A percentile compares a stretch with the other conserved stretches of the same genome.
These are phyloP conservation scores for Ypsolopha sequella DNA, from an alignment of 2,888 invertebrate genomes.

Conservation along the genomic window DNA sequence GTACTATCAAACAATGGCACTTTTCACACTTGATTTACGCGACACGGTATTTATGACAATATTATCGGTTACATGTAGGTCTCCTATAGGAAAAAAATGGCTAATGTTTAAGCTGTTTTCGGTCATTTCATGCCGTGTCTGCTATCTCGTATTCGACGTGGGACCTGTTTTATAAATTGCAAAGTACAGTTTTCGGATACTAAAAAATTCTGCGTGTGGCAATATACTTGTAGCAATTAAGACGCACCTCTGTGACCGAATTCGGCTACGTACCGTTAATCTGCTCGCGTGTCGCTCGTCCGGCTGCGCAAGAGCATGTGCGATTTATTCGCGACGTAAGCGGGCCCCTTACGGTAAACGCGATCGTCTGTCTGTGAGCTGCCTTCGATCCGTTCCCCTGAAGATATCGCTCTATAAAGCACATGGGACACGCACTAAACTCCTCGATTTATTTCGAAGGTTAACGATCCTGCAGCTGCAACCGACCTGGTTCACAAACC, in stretches of 20 bases:
- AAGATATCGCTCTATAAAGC: constrained; percentile 5
- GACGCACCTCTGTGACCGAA: constrained; percentile 25
- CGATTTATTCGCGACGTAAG: constrained; percentile 61
- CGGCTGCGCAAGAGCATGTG: constrained; percentile 9
- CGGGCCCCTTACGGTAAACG: constrained; percentile 50
- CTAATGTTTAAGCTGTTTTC: no score
- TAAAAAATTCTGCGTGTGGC: no score
- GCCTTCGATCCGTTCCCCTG: neutral
- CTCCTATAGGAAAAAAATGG: no score
- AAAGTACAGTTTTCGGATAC: no score
- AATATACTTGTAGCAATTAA: constrained; percentile 8
- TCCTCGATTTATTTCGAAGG: constrained; percentile 1
- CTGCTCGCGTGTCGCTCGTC: constrained; percentile 17
- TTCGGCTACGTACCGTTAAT: constrained; percentile 57
- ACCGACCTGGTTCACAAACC: neutral
- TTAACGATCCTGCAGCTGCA: constrained; percentile 1
- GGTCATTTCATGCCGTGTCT: no score
- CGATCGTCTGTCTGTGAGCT: constrained; percentile 12
- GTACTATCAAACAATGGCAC: no score
- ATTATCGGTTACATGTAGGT: no score
- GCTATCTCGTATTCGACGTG: no score
- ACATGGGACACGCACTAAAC: constrained; percentile 15
- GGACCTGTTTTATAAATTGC: no score
- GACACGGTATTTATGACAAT: no score
- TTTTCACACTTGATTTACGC: no score